These are phyloP conservation scores for Leuciscus idus DNA, from an alignment of 2,113 vertebrate genomes.

Conservation along the genomic window DNA sequence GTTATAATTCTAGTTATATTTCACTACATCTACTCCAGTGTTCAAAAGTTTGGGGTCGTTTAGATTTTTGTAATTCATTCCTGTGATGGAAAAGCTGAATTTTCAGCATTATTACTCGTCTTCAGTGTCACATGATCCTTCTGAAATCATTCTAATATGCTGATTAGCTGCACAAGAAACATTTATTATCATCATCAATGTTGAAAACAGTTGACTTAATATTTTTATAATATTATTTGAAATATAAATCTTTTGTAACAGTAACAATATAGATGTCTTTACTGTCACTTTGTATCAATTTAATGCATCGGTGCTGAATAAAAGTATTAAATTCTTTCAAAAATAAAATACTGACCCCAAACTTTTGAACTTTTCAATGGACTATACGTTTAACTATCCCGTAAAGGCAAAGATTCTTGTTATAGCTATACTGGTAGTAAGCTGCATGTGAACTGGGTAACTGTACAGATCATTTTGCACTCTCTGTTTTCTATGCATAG, in stretches of 20 bases:
- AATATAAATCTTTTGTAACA: background rate
- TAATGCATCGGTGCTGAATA: background rate
- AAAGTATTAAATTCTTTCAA: background rate
- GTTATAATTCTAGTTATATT: background rate
- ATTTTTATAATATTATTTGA: background rate
- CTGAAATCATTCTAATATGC: background rate
- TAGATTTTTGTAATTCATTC: background rate
- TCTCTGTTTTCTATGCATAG: background rate
- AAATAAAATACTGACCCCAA: background rate
- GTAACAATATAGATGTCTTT: background rate
- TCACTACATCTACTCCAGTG: background rate
- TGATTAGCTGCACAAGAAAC: background rate
- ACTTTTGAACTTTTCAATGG: slow-evolving; percentile 4
- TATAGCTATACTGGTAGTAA: background rate
- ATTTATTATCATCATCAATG: background rate
- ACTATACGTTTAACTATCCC: background rate
- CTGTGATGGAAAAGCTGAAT: background rate
- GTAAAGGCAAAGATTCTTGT: background rate
- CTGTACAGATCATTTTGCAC: background rate
- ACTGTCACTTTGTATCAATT: background rate
- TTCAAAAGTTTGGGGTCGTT: background rate
- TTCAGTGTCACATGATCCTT: background rate
- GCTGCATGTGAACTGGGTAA: background rate
- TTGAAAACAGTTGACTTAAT: background rate
- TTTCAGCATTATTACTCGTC: background rate